phyloP scores from a whole-genome alignment of 2,888 invertebrate genomes.

The Amblyteles armatorius region DNA sequence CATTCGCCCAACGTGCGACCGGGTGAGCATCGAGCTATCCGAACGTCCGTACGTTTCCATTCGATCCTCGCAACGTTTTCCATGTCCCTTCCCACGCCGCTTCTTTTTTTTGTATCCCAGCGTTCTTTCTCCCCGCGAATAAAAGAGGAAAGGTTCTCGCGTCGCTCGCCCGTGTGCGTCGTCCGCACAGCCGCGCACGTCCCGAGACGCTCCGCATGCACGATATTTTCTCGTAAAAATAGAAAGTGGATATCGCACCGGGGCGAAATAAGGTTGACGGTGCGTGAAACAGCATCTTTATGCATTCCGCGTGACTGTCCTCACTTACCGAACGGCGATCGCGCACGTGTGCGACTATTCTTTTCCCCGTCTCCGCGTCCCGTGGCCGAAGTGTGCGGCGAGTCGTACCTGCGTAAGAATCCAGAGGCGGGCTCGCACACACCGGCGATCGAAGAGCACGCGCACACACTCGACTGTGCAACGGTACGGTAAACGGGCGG shows the following conservation, averaged over 20 bases:
- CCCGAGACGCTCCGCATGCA: neutral
- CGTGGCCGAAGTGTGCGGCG: neutral
- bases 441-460: neutral
- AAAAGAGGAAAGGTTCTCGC: constrained; percentile 28
- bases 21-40: constrained; percentile 14
- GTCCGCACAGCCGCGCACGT: constrained; percentile 8
- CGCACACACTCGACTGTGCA: neutral
- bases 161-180: neutral
- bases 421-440: constrained; percentile 2
- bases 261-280: constrained; percentile 66
- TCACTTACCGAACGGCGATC: constrained; percentile 62
- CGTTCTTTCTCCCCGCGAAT: constrained; percentile 39
- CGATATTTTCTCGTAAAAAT: constrained; percentile 63
- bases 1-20: neutral
- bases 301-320: constrained; percentile 69
- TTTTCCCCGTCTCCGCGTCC: constrained; percentile 21
- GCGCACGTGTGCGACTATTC: constrained; percentile 36
- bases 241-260: constrained; percentile 49
- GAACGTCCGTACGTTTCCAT: constrained; percentile 24
- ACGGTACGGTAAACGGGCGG: neutral
- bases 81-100: constrained; percentile 27
- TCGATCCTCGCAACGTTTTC: constrained; percentile 31
- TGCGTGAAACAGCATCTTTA: constrained; percentile 68
- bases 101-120: constrained; percentile 20
- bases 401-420: constrained; percentile 43